Conservation (phyloP, 2,113 vertebrate genomes). For the Laticauda colubrina region DNA sequence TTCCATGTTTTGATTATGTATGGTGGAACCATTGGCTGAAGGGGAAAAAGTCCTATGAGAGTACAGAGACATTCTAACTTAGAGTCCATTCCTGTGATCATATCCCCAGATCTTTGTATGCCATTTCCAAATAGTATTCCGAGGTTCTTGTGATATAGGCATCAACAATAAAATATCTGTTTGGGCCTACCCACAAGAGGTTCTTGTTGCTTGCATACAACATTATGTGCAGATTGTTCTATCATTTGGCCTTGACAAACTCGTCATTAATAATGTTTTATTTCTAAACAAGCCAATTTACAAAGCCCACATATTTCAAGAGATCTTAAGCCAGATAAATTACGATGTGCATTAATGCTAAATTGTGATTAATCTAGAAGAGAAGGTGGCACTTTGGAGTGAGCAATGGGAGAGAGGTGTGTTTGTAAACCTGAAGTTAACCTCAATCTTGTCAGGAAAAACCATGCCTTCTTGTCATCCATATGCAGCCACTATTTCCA, state of each 20-base stretch:
- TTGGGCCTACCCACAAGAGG: neutral
- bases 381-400: neutral
- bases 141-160: neutral
- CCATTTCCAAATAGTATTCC: neutral
- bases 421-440: neutral
- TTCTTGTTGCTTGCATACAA: neutral
- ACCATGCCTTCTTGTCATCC: neutral
- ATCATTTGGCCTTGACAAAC: neutral
- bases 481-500: neutral
- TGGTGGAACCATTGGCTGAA: neutral
- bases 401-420: neutral
- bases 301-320: neutral
- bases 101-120: neutral
- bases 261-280: neutral
- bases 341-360: neutral
- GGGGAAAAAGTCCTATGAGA: neutral
- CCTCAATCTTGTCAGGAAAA: neutral
- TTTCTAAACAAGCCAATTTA: neutral
- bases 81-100: neutral
- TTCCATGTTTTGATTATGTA: neutral
- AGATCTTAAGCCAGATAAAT: neutral
- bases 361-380: neutral
- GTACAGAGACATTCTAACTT: neutral
- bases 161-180: neutral
- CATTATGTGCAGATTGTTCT: neutral